These are phyloP conservation scores for Homarus americanus DNA, from an alignment of 1,140 invertebrate species.

Conservation along the genomic window DNA sequence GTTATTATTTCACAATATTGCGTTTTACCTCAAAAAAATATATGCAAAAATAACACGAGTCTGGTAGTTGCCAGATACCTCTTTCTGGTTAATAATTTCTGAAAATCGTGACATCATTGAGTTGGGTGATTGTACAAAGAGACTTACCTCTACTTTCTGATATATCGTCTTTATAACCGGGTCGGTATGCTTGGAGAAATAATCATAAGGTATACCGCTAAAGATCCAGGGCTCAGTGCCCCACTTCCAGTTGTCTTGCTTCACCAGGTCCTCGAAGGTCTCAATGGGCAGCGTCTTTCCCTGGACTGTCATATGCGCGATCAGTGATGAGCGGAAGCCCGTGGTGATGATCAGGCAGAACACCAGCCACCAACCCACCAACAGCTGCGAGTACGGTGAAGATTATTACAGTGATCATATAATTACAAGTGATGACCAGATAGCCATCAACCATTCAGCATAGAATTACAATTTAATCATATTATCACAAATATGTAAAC, in stretches of 20 bases:
- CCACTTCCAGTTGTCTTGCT: not conserved
- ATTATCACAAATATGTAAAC: no score
- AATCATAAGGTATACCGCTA: not conserved
- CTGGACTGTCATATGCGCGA: constrained; percentile 13
- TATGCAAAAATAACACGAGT: no score
- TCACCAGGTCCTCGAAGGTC: constrained; percentile 3
- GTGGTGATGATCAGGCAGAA: constrained; percentile 13
- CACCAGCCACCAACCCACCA: constrained; percentile 16
- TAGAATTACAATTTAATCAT: no score
- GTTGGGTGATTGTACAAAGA: no score
- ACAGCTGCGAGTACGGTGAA: not conserved
- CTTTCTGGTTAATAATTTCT: no score
- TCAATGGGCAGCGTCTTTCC: constrained; percentile 10
- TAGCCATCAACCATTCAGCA: no score
- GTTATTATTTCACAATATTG: no score
- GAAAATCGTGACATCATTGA: no score
- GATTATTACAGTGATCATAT: no score
- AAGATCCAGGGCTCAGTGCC: not conserved
- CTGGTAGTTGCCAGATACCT: no score
- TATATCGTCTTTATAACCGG: not conserved
- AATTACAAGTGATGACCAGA: no score
- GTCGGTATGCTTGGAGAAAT: constrained; percentile 19
- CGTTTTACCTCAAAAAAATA: no score
- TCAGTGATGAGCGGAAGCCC: not conserved
- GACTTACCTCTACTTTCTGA: not conserved